These are phyloP conservation scores for Struthio camelus DNA, from an alignment of 2,113 vertebrate genomes.

Conservation along the genomic window DNA sequence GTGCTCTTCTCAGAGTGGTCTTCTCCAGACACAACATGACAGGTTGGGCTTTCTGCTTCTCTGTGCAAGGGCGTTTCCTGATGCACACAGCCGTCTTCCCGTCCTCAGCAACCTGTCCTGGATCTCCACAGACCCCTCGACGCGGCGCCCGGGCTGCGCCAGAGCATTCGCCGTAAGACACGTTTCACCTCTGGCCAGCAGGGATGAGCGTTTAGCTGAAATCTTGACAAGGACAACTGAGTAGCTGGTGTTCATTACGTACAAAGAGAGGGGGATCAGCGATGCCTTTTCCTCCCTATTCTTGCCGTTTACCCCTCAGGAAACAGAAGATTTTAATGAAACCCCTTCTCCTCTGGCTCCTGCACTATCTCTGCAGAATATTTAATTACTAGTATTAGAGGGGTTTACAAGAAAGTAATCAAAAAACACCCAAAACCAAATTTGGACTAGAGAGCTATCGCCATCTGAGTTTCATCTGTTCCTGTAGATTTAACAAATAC, in stretches of 20 bases:
- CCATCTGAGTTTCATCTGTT: background rate
- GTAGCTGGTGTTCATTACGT: accelerated
- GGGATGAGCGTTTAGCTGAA: accelerated
- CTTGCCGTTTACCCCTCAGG: accelerated
- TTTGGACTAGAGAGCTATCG: background rate
- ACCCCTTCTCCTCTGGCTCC: background rate
- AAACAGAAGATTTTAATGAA: background rate
- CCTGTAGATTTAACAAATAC: background rate
- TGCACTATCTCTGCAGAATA: background rate
- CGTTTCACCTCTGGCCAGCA: accelerated
- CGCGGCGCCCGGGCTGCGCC: background rate
- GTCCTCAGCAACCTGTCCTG: accelerated
- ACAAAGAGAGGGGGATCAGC: background rate
- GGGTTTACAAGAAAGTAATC: background rate
- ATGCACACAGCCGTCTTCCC: background rate
- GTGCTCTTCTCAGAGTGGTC: background rate
- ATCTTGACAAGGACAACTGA: background rate
- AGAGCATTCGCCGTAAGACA: accelerated
- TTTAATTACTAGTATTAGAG: background rate
- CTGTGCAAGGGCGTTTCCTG: background rate
- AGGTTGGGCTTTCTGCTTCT: background rate
- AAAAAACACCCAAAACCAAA: background rate
- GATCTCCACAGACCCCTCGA: accelerated
- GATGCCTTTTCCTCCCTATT: background rate
- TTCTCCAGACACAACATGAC: background rate